These are phyloP conservation scores for Platycercus adscitus DNA, from an alignment of 2,113 vertebrate genomes.

Conservation along the genomic window DNA sequence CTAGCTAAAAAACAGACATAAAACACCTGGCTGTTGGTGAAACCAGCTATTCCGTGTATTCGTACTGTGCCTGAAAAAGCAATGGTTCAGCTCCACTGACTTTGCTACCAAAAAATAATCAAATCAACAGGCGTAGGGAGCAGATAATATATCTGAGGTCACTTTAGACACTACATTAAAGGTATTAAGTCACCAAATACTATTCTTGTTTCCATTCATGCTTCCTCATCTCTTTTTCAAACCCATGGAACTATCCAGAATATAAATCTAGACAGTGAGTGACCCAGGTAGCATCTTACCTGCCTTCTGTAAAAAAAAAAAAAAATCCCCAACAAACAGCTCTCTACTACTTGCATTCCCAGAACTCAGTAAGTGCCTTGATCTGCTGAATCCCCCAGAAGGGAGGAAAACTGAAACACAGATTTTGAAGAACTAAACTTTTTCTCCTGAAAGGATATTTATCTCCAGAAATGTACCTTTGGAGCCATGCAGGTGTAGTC, in stretches of 20 bases:
- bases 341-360: not conserved
- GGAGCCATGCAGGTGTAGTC: not conserved
- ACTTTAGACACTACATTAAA: not conserved
- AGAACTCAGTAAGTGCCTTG: not conserved
- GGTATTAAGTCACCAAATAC: not conserved
- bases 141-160: not conserved
- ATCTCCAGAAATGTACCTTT: not conserved
- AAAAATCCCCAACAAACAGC: rapidly evolving
- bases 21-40: not conserved
- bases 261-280: not conserved
- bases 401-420: not conserved
- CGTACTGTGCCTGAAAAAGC: not conserved
- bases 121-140: not conserved
- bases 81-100: not conserved
- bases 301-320: not conserved
- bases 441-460: not conserved
- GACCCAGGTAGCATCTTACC: not conserved
- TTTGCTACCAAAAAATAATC: not conserved
- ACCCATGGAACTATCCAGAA: not conserved
- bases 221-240: not conserved
- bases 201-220: not conserved
- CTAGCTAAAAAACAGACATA: not conserved
- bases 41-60: not conserved
- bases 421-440: not conserved
- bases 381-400: not conserved